These are phyloP conservation scores for Nannoperca obscura DNA, from an alignment of 2,797 vertebrate species.

Conservation along the genomic window DNA sequence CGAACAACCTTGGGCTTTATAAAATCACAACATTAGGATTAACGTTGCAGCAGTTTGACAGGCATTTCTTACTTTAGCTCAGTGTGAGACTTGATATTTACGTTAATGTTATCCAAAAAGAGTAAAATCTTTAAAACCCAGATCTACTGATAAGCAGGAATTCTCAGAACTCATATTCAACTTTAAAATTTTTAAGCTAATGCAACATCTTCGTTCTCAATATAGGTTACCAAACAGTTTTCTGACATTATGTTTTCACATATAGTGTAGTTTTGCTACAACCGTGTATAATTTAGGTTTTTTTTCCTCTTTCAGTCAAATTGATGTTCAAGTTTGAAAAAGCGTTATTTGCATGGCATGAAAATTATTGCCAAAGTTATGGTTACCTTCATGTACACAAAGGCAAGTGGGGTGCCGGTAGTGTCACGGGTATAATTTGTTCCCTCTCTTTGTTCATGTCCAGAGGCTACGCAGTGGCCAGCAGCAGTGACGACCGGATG, in stretches of 20 bases:
- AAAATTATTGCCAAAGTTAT: background rate
- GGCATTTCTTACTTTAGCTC: slow-evolving; percentile 42
- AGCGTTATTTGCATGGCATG: background rate
- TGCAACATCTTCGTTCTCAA: background rate
- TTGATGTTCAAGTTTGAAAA: background rate
- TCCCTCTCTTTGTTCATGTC: slow-evolving; percentile 2
- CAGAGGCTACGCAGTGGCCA: slow-evolving; percentile 97
- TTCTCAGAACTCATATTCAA: slow-evolving; percentile 17
- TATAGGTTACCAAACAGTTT: background rate
- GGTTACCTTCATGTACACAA: background rate
- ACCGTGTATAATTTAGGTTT: background rate
- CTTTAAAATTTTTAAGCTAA: slow-evolving; percentile 1
- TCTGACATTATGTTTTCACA: background rate
- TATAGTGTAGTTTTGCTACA: background rate
- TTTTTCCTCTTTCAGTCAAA: background rate
- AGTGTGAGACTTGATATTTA: slow-evolving; percentile 24
- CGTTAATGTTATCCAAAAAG: slow-evolving; percentile 15
- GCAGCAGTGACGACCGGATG: slow-evolving; percentile 98
- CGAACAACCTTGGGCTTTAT: background rate
- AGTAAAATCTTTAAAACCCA: slow-evolving; percentile 32
- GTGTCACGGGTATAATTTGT: background rate
- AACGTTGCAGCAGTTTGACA: slow-evolving; percentile 36
- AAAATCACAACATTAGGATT: slow-evolving; percentile 30
- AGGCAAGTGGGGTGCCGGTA: too few relatives aligned
- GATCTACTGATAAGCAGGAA: slow-evolving; percentile 22